Conservation (phyloP, 2,113 vertebrate genomes). For the Boleophthalmus pectinirostris region DNA sequence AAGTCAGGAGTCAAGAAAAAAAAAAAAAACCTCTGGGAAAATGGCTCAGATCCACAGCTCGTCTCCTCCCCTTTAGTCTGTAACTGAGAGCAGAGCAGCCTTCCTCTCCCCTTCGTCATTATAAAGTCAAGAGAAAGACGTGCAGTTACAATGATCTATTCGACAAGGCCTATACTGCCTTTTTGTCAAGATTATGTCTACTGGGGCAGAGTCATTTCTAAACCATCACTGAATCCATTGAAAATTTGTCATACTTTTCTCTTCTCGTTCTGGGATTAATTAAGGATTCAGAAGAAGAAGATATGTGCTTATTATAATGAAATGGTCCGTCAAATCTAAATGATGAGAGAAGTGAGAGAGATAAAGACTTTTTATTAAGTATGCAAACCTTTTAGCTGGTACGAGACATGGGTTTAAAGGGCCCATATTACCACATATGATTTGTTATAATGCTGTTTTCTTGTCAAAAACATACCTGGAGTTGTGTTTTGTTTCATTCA, state of each 20-base stretch:
- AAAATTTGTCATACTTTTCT: conserved; percentile 19
- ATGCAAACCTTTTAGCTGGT: too few relatives aligned
- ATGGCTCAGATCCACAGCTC: conserved; percentile 25
- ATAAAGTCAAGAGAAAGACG: conserved; percentile 40
- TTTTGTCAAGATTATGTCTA: conserved; percentile 45
- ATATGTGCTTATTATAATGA: conserved; percentile 40
- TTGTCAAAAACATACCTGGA: too few relatives aligned
- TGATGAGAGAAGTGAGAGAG: conserved; percentile 10
- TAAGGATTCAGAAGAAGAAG: conserved; percentile 35
- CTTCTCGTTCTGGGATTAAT: conserved; percentile 50
- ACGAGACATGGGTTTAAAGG: too few relatives aligned
- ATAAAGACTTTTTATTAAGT: background rate
- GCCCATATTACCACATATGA: too few relatives aligned
- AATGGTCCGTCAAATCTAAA: conserved; percentile 48
- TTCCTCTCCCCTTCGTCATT: conserved; percentile 36
- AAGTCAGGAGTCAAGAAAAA: conserved; percentile 61
- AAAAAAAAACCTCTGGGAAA: conserved; percentile 63
- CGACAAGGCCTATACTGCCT: conserved; percentile 29
- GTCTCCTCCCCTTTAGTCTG: conserved; percentile 47
- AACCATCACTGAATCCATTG: conserved; percentile 33
- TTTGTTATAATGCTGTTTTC: too few relatives aligned
- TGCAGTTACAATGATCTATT: conserved; percentile 52
- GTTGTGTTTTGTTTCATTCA: too few relatives aligned
- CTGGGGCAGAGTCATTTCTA: conserved; percentile 40
- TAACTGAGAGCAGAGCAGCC: conserved; percentile 47